These are phyloP conservation scores for Caenorhabditis virilis DNA, from an alignment of 2,888 invertebrate species.

Conservation along the genomic window DNA sequence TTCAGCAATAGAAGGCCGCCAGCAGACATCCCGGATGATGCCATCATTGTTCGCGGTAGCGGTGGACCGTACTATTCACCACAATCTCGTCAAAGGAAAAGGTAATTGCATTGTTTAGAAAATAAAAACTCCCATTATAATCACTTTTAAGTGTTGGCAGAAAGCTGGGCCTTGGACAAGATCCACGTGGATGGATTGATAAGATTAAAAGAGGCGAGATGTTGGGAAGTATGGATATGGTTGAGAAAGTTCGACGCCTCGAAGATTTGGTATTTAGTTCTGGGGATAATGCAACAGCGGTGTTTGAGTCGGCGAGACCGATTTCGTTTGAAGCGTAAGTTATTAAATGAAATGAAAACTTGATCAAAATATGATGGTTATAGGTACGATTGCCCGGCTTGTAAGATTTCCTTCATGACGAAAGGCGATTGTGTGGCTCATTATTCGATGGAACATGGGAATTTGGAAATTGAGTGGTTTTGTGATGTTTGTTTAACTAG, in stretches of 20 bases:
- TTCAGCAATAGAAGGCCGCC: constrained; percentile 67
- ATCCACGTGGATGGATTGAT: constrained; percentile 57
- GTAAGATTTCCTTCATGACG: constrained; percentile 61
- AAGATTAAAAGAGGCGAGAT: constrained; percentile 62
- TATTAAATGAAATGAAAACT: not conserved
- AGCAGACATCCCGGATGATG: constrained; percentile 65
- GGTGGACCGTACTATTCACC: constrained; percentile 60
- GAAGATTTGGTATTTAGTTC: constrained; percentile 53
- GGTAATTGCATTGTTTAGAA: too few relatives aligned
- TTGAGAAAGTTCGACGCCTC: constrained; percentile 56
- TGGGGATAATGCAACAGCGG: constrained; percentile 38
- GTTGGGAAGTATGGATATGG: constrained; percentile 53
- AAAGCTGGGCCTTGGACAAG: constrained; percentile 61
- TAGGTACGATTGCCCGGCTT: constrained; percentile 65
- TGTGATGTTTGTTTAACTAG: constrained; percentile 54
- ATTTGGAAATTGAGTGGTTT: constrained; percentile 55
- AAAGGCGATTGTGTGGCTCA: constrained; percentile 63
- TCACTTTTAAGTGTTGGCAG: too few relatives aligned
- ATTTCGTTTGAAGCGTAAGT: constrained; percentile 60
- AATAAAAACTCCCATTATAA: too few relatives aligned
- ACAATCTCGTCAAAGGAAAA: constrained; percentile 42
- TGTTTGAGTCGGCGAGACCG: constrained; percentile 57
- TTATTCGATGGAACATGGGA: constrained; percentile 54
- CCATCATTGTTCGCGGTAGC: constrained; percentile 63
- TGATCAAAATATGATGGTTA: too few relatives aligned